phyloP scores from a whole-genome alignment of 2,113 vertebrate genomes.

The Malurus cyaneus region DNA sequence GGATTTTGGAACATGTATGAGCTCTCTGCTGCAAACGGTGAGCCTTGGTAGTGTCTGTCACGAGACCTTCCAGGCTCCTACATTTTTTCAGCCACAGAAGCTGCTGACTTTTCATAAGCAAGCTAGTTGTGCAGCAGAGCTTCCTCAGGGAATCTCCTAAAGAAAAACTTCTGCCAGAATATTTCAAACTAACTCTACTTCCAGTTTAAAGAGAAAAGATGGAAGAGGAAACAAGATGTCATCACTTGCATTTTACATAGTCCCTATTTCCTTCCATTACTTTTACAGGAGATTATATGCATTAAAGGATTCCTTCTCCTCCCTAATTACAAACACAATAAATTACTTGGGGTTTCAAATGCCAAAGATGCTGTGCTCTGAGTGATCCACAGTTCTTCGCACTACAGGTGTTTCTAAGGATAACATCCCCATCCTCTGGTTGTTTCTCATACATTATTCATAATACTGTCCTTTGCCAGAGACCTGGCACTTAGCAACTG shows the following conservation, averaged over 20 bases:
- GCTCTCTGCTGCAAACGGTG: neutral
- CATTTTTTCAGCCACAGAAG: neutral
- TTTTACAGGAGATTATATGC: neutral
- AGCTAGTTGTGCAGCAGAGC: neutral
- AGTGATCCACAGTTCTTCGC: neutral
- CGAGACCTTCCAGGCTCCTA: neutral
- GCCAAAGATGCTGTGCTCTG: neutral
- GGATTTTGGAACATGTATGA: neutral
- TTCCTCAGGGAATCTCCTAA: neutral
- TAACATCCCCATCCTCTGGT: neutral
- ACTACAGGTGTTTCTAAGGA: neutral
- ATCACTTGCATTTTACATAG: neutral
- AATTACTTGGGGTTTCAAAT: neutral
- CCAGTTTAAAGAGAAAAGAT: neutral
- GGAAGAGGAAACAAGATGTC: neutral
- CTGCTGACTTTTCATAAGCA: neutral
- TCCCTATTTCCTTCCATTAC: neutral
- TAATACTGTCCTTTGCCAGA: neutral
- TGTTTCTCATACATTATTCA: slow-evolving; percentile 13
- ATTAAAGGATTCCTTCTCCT: neutral
- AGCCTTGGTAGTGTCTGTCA: neutral
- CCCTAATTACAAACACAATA: neutral
- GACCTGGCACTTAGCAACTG: neutral
- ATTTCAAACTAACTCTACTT: neutral
- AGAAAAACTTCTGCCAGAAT: neutral